Conservation (phyloP, 2,888 invertebrate genomes). For the Pelosia muscerda region DNA sequence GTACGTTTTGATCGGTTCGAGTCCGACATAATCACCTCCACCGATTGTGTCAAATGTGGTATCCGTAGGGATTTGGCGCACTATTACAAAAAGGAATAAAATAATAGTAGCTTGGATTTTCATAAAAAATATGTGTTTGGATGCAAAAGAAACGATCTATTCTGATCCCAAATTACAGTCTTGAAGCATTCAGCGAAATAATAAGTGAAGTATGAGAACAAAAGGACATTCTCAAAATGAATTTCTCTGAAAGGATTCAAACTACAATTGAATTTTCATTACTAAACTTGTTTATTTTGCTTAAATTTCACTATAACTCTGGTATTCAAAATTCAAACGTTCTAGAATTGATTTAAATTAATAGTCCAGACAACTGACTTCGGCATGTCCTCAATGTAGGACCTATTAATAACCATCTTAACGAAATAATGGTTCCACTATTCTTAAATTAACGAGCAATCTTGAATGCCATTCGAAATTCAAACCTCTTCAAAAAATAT, state of each 20-base stretch:
- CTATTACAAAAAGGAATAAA: too few relatives aligned
- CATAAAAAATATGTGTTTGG: too few relatives aligned
- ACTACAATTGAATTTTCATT: neutral
- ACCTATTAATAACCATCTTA: neutral
- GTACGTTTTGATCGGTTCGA: too few relatives aligned
- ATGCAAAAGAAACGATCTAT: too few relatives aligned
- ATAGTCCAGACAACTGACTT: neutral
- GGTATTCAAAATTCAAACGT: neutral
- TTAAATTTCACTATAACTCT: neutral
- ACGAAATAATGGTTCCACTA: slow-evolving; percentile 5
- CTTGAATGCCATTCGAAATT: neutral
- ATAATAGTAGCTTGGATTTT: too few relatives aligned
- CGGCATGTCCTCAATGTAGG: neutral
- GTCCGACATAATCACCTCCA: too few relatives aligned
- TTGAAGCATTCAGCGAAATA: neutral
- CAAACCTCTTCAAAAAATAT: slow-evolving; percentile 14
- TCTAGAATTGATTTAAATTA: neutral
- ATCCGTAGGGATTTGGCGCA: too few relatives aligned
- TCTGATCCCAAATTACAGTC: too few relatives aligned
- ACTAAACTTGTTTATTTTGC: neutral
- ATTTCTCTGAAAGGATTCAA: neutral
- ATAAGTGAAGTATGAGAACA: too few relatives aligned
- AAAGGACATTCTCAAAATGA: neutral
- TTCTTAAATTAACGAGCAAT: slow-evolving; percentile 8
- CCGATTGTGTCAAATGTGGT: too few relatives aligned